Base-by-base conservation (phyloP, 2,888 invertebrate species). In the Bibio marci region DNA sequence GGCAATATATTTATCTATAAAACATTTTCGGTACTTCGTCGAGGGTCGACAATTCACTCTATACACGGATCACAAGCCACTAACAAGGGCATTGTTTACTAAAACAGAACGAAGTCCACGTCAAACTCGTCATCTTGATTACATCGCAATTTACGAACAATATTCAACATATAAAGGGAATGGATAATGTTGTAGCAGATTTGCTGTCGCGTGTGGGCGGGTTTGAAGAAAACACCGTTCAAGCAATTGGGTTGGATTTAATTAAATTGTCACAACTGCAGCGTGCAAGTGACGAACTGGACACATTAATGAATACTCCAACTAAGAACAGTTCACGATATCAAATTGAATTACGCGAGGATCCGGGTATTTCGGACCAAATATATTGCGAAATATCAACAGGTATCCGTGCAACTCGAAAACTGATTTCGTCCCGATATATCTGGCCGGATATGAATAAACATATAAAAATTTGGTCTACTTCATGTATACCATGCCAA, bases 1-100 rank as follows among this genome's bases (percentile, higher is more conserved):
- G 2, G 49, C 50, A 0, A 47, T 51, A 4, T 52, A 48, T 31
- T 30, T 38, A 3, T 42, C 47, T 2, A 37, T 50, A 5, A 28
- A 12, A 28, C 13, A n/a, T 28, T 28, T 28, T 28, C 4, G 12
- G 13, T 12, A 28, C 11, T 28, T 28, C 13, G 13, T 28, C 4
- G 28, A 28, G 11, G 28, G 28, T 28, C 5, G 12, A n/a, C 28
- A 5, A n/a, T 28, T 28, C 11, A 4, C 11, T n/a, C 4, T 28
- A n/a, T 28, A 8, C 4, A 28, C 28, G 12, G 28, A 28, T 11
- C 28, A 28, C 28, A 28, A 12, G 13, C 28, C 28, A 4, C 11
- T 28, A 28, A 28, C 28, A 12, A 28, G 4, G 4, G 28, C 28
- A 28, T 4, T 28, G 11, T 5, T 4, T n/a, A n/a, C 7, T n/a